phyloP scores from a whole-genome alignment of 2,888 invertebrate species.

The Podabrus alpinus region DNA sequence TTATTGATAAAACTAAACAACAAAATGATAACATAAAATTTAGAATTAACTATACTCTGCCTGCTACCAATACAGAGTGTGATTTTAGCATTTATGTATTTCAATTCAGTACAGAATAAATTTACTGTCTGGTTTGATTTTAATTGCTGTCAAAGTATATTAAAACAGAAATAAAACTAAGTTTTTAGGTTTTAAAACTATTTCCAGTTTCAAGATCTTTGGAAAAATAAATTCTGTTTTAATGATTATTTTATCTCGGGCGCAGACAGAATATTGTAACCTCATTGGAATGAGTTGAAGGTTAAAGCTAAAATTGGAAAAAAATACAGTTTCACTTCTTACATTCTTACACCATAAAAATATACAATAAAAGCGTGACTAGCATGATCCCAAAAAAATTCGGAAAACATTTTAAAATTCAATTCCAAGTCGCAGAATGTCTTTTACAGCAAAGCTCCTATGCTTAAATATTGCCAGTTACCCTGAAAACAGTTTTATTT shows the following conservation, averaged over 20 bases:
- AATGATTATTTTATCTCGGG: not conserved
- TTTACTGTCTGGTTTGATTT: not conserved
- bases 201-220: too few relatives aligned
- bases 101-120: not conserved
- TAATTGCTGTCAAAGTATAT: too few relatives aligned
- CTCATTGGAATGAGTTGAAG: not conserved
- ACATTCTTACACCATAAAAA: not conserved
- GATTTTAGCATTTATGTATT: too few relatives aligned
- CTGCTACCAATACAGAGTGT: not conserved
- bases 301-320: not conserved
- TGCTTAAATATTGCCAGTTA: conserved; percentile 58
- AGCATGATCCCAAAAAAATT: not conserved
- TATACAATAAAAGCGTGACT: not conserved
- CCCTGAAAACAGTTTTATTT: conserved; percentile 54
- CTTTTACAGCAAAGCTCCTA: conserved; percentile 37
- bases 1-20: not conserved
- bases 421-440: not conserved
- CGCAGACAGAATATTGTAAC: not conserved
- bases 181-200: not conserved
- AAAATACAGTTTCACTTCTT: not conserved
- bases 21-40: not conserved
- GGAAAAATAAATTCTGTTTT: not conserved
- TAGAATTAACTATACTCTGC: not conserved
- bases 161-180: too few relatives aligned
- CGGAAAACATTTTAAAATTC: not conserved